Evolutionary conservation across 2,888 invertebrate species (phyloP).

Genomic region (Spodoptera littoralis): DNA sequence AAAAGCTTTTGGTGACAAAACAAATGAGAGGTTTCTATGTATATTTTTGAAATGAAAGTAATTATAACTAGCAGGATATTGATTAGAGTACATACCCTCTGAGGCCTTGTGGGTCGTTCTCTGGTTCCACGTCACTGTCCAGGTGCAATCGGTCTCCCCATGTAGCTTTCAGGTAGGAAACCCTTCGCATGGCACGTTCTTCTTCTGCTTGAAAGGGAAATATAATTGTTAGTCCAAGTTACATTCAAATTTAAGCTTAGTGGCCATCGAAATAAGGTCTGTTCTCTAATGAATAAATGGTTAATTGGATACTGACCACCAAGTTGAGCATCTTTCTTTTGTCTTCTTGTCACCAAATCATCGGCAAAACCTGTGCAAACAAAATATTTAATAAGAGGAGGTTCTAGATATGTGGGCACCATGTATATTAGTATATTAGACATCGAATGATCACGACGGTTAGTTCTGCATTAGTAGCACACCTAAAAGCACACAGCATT

Average conservation of each 20-base stretch:
- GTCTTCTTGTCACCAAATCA: constrained; percentile 86
- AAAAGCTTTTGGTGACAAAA: constrained; percentile 49
- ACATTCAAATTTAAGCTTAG: neutral
- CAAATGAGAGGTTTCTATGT: constrained; percentile 42
- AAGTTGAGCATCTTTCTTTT: constrained; percentile 87
- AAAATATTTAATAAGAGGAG: constrained; percentile 40
- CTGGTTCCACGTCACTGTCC: constrained; percentile 90
- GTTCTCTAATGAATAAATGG: constrained; percentile 5
- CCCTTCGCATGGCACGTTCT: constrained; percentile 95
- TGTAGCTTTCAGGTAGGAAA: constrained; percentile 98
- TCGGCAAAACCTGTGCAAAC: constrained; percentile 85
- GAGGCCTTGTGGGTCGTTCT: constrained; percentile 89
- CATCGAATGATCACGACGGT: constrained; percentile 72
- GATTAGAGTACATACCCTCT: constrained; percentile 89
- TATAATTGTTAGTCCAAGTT: constrained; percentile 21
- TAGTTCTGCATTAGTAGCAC: constrained; percentile 82
- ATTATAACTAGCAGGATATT: neutral
- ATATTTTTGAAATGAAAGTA: constrained; percentile 25
- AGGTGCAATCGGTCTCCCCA: constrained; percentile 93
- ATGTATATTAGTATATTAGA: constrained; percentile 71
- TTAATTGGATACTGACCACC: constrained; percentile 75
- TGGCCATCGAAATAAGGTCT: neutral
- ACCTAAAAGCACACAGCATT: constrained; percentile 85
- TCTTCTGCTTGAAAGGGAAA: constrained; percentile 90
- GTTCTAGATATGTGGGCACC: constrained; percentile 12